Conservation (phyloP, 2,113 vertebrate genomes). For the Lathamus discolor region DNA sequence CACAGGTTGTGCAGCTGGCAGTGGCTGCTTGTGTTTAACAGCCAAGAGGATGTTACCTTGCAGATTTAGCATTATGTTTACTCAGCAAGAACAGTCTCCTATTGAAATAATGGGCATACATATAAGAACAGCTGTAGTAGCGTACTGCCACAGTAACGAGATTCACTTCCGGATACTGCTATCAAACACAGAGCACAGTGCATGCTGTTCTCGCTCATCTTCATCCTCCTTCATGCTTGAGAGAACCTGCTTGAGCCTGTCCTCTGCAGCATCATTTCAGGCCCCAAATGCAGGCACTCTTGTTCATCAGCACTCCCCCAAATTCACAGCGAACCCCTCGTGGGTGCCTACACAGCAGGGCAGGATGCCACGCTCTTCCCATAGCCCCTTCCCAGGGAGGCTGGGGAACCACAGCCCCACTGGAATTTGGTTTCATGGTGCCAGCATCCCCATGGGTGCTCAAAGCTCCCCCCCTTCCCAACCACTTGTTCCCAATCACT, state of each 20-base stretch:
- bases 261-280: background rate
- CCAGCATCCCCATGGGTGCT: background rate
- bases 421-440: background rate
- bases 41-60: background rate
- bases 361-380: background rate
- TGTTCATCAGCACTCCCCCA: background rate
- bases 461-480: background rate
- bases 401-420: too few relatives aligned
- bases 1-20: background rate
- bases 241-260: background rate
- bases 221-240: background rate
- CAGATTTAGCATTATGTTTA: background rate
- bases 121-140: background rate
- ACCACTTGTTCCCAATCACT: background rate
- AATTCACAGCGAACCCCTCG: fast-evolving
- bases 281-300: background rate
- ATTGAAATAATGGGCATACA: background rate
- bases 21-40: background rate
- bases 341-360: background rate
- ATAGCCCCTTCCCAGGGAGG: background rate
- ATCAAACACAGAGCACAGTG: background rate
- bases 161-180: background rate
- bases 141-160: background rate
- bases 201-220: background rate
- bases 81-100: background rate